Conservation (phyloP, 2,113 vertebrate genomes). For the Chitala chitala region DNA sequence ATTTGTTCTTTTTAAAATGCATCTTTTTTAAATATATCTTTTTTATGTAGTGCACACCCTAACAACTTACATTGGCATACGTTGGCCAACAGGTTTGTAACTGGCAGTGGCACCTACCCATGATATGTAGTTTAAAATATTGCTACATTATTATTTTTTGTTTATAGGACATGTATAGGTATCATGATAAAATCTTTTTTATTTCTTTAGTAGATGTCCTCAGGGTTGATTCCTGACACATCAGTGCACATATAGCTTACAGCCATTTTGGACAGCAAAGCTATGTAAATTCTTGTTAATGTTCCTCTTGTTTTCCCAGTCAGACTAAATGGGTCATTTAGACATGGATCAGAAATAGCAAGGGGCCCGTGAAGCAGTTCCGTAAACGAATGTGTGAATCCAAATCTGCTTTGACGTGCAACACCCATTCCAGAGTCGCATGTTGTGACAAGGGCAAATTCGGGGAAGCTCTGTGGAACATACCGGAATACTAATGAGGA, state of each 20-base stretch:
- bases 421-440: background rate
- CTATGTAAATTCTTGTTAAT: background rate
- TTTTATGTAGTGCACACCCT: background rate
- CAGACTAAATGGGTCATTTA: conserved; percentile 8
- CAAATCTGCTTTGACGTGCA: conserved; percentile 10
- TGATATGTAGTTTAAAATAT: no score
- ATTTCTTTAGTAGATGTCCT: no score
- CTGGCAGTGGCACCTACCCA: no score
- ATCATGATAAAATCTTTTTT: background rate
- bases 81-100: no score
- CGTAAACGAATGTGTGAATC: conserved; percentile 13
- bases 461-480: conserved; percentile 28
- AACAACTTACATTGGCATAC: no score
- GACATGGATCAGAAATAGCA: background rate
- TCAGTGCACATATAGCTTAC: background rate
- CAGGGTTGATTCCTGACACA: background rate
- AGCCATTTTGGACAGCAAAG: background rate
- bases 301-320: background rate
- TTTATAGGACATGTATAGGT: background rate
- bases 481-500: conserved; percentile 39
- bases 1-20: background rate
- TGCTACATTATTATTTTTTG: no score
- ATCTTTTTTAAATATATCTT: background rate
- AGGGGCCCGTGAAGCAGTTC: background rate
- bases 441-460: conserved; percentile 35